Evolutionary conservation across 2,888 invertebrate species (phyloP).

Genomic region (Ferdinandea cuprea): DNA sequence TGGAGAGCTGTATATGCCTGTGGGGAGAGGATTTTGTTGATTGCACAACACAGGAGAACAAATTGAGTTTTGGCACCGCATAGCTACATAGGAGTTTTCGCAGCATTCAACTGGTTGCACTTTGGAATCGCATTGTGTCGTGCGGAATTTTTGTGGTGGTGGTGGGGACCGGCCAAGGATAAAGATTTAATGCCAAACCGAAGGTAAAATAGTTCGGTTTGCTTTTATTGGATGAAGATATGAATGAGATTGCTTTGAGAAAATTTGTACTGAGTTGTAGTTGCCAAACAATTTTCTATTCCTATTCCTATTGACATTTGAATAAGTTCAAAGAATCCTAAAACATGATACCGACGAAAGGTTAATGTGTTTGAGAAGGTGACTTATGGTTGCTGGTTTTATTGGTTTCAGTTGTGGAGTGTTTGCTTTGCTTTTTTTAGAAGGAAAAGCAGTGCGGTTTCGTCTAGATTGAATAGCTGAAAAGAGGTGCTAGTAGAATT

Average conservation of each 20-base stretch:
- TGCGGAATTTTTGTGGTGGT: background rate
- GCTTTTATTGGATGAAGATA: background rate
- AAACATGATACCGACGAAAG: background rate
- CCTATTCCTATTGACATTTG: background rate
- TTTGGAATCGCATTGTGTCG: background rate
- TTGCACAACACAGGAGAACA: conserved; percentile 60
- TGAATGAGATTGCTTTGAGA: background rate
- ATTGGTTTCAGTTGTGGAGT: background rate
- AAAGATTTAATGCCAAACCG: conserved; percentile 15
- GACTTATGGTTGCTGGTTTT: background rate
- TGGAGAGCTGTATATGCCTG: background rate
- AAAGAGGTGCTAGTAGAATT: too few species aligned
- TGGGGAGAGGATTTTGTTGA: conserved; percentile 44
- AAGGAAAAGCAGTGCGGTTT: too few species aligned
- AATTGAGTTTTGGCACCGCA: conserved; percentile 62
- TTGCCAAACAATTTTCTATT: background rate
- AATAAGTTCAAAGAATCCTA: background rate
- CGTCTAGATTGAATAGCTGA: too few species aligned
- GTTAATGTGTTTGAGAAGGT: background rate
- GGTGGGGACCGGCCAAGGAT: conserved; percentile 10
- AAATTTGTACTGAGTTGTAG: background rate
- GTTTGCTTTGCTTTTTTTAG: too few species aligned
- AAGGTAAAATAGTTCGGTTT: background rate
- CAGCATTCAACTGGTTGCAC: conserved; percentile 70
- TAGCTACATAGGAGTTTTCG: background rate